phyloP scores from a whole-genome alignment of 2,797 vertebrate species.

The Periparus ater region DNA sequence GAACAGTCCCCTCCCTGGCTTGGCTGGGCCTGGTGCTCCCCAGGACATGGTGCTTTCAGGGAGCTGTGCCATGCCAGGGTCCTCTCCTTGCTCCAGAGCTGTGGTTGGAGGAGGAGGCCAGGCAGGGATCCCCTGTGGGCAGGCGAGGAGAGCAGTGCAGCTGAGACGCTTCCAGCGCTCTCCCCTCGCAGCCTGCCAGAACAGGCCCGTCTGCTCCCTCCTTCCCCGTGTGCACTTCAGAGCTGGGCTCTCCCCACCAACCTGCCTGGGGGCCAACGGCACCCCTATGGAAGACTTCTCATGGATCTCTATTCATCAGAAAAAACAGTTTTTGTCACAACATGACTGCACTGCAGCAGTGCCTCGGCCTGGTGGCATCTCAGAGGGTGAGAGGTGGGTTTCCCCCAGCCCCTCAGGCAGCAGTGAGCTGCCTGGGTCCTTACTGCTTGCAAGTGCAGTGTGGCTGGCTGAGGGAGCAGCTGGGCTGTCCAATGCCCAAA shows the following conservation, averaged over 20 bases:
- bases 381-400: accelerated
- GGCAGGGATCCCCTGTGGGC: background rate
- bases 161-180: background rate
- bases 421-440: background rate
- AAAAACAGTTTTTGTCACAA: background rate
- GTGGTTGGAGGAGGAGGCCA: background rate
- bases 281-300: background rate
- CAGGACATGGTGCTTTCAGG: background rate
- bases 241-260: background rate
- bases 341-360: accelerated
- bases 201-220: background rate
- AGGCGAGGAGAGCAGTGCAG: accelerated
- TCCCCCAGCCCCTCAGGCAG: background rate
- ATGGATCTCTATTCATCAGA: background rate
- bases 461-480: background rate
- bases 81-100: background rate
- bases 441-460: accelerated
- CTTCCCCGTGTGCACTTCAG: accelerated
- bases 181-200: background rate
- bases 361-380: background rate
- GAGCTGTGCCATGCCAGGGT: background rate
- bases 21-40: background rate
- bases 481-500: background rate
- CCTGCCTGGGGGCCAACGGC: background rate
- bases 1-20: background rate